Conservation (phyloP, 2,113 vertebrate genomes). For the Laterallus jamaicensis region DNA sequence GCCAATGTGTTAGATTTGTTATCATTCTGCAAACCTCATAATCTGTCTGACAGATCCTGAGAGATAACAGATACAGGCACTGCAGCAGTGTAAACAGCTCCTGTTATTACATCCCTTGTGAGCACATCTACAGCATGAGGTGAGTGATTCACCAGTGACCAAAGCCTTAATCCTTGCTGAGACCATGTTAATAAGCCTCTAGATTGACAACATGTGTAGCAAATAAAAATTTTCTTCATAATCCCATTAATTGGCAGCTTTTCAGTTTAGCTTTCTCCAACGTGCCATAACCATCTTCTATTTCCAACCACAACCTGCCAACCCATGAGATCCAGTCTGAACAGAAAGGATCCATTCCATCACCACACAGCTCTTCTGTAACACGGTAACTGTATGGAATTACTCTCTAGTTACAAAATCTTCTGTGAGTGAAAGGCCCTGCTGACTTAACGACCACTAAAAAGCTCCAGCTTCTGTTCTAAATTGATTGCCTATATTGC, state of each 20-base stretch:
- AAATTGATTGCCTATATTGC: neutral
- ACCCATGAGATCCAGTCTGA: neutral
- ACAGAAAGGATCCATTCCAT: neutral
- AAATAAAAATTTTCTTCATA: neutral
- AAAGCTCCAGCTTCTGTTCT: neutral
- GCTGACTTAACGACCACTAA: neutral
- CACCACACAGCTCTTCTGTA: neutral
- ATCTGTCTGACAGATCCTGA: neutral
- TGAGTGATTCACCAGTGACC: neutral
- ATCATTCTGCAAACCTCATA: neutral
- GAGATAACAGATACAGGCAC: neutral
- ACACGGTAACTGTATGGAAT: neutral
- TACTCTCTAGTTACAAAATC: neutral
- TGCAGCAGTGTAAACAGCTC: neutral
- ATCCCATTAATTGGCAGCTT: neutral
- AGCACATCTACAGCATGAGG: neutral
- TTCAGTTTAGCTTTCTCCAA: neutral
- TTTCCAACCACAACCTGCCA: neutral
- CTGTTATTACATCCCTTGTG: neutral
- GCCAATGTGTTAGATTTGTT: neutral
- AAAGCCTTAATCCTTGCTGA: neutral
- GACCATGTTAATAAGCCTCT: rapidly evolving
- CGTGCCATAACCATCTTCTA: neutral
- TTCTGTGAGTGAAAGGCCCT: neutral
- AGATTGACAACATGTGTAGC: neutral